phyloP scores from a whole-genome alignment of 2,797 vertebrate genomes.

The Etheostoma perlongum region DNA sequence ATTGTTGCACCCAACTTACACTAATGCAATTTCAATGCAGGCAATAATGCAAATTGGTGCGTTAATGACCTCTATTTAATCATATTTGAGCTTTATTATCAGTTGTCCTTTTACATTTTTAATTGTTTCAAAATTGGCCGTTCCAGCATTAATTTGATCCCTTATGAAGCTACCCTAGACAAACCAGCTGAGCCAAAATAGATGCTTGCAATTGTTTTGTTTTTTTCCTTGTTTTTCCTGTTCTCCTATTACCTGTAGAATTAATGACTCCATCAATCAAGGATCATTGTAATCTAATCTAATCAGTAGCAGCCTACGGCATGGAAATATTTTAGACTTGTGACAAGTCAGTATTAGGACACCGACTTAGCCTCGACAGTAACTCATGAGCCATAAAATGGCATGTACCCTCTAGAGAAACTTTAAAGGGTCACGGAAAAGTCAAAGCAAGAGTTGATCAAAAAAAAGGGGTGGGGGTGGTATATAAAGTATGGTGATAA shows the following conservation, averaged over 20 bases:
- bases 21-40: constrained; percentile 24
- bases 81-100: constrained; percentile 10
- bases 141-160: not conserved
- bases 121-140: constrained; percentile 25
- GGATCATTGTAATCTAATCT: not conserved
- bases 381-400: not conserved
- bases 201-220: not conserved
- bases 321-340: not conserved
- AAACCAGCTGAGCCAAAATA: not conserved
- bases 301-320: not conserved
- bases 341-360: not conserved
- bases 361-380: not conserved
- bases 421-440: not conserved
- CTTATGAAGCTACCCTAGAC: not conserved
- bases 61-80: constrained; percentile 37
- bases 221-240: not conserved
- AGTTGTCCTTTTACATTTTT: constrained; percentile 15
- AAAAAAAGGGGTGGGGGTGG: too few species aligned
- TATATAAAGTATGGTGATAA: too few species aligned
- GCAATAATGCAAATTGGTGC: constrained; percentile 30
- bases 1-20: not conserved
- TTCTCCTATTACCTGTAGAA: not conserved
- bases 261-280: not conserved
- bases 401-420: not conserved
- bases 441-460: not conserved